These are phyloP conservation scores for Megalonaias nervosa DNA, from an alignment of 1,140 invertebrate species.

Conservation along the genomic window DNA sequence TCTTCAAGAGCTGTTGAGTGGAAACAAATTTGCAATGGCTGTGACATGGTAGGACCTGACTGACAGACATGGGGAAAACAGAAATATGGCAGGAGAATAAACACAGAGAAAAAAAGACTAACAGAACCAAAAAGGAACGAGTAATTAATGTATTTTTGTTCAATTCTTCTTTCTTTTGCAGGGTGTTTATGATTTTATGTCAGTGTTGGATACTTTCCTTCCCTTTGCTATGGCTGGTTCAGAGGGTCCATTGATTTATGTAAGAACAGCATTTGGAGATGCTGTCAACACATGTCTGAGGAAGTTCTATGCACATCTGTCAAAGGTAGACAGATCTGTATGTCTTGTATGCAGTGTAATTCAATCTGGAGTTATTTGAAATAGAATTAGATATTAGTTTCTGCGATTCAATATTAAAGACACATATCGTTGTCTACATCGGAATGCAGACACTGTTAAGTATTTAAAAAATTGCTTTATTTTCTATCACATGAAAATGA, in stretches of 20 bases:
- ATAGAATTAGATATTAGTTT: not conserved
- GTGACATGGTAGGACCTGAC: too few species aligned
- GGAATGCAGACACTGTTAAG: too few species aligned
- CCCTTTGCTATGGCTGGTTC: slow-evolving; percentile 57
- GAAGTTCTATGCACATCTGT: slow-evolving; percentile 55
- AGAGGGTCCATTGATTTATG: slow-evolving; percentile 54
- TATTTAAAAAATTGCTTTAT: too few species aligned
- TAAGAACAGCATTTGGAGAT: slow-evolving; percentile 58
- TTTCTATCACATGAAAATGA: too few species aligned
- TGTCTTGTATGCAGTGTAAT: not conserved
- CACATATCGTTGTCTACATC: too few species aligned
- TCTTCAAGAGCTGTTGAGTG: too few species aligned
- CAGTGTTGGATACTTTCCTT: slow-evolving; percentile 50
- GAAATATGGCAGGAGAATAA: too few species aligned
- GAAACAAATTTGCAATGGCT: too few species aligned
- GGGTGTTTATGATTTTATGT: slow-evolving; percentile 51
- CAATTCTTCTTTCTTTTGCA: slow-evolving; percentile 31
- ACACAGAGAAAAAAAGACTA: too few species aligned
- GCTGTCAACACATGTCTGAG: slow-evolving; percentile 52
- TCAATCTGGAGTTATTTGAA: not conserved
- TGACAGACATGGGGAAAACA: too few species aligned
- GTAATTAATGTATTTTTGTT: not conserved
- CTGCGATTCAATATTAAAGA: too few species aligned
- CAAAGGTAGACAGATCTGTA: slow-evolving; percentile 44
- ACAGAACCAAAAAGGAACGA: too few species aligned